Evolutionary conservation across 2,113 vertebrate genomes (phyloP).

Genomic region (Tragulus kanchil): DNA sequence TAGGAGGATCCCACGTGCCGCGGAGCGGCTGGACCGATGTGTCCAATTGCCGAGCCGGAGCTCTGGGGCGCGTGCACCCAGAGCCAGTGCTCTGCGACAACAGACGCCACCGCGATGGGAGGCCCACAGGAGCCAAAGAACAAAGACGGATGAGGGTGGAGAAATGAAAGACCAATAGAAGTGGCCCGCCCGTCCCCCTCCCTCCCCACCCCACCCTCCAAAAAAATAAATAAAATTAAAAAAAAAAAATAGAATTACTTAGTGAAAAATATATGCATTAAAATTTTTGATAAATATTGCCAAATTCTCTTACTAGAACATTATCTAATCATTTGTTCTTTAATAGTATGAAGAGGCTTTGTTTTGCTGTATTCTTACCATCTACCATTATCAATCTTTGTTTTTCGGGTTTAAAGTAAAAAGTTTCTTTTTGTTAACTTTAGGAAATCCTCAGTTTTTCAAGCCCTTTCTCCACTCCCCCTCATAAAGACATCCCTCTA

Average conservation of each 20-base stretch:
- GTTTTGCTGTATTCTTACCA: neutral
- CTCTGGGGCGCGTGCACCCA: too few relatives aligned
- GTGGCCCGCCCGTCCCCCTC: too few relatives aligned
- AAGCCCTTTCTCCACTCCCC: neutral
- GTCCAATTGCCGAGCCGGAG: too few relatives aligned
- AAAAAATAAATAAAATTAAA: neutral
- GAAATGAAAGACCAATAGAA: too few relatives aligned
- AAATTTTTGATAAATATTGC: neutral
- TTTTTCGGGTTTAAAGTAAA: neutral
- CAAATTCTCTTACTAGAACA: neutral
- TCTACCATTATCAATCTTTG: too few relatives aligned
- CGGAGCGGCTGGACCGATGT: too few relatives aligned
- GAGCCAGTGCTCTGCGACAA: too few relatives aligned
- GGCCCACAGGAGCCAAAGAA: too few relatives aligned
- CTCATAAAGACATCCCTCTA: neutral
- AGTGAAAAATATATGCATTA: neutral
- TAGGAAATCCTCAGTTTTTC: neutral
- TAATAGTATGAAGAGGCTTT: neutral
- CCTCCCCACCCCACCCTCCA: too few relatives aligned
- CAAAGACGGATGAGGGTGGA: too few relatives aligned
- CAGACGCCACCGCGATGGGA: too few relatives aligned
- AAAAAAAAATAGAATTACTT: neutral
- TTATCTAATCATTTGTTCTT: neutral
- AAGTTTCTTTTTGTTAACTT: neutral
- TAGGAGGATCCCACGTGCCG: too few relatives aligned